Evolutionary conservation across 1,140 invertebrate species (phyloP).

Genomic region (Daktulosphaira vitifoliae): DNA sequence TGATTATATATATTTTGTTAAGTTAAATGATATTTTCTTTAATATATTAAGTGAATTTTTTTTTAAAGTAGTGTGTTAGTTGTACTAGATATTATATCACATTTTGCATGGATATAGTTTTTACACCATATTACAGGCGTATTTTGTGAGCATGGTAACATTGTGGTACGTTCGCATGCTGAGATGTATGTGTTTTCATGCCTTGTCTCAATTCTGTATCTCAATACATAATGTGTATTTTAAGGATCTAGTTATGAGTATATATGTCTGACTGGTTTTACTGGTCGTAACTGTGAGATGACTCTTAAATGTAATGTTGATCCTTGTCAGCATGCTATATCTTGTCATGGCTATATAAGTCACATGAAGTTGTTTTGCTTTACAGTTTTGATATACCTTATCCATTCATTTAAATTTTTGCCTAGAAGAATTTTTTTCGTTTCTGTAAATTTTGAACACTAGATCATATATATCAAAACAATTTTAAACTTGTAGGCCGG

Average conservation of each 20-base stretch:
- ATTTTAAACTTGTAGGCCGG: constrained; percentile 25
- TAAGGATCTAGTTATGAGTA: constrained; percentile 51
- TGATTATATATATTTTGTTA: no score
- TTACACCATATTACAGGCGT: constrained; percentile 24
- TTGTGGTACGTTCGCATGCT: constrained; percentile 11
- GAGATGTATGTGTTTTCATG: constrained; percentile 39
- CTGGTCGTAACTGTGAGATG: constrained; percentile 58
- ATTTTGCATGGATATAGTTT: constrained; percentile 15
- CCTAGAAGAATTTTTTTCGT: background rate
- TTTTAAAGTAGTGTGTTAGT: no score
- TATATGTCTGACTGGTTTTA: constrained; percentile 65
- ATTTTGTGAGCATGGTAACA: constrained; percentile 31
- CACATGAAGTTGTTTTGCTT: background rate
- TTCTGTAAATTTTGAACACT: background rate
- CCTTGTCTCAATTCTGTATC: constrained; percentile 53
- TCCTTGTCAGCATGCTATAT: constrained; percentile 50
- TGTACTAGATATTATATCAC: background rate
- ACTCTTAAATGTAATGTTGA: constrained; percentile 50
- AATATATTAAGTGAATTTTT: no score
- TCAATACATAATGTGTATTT: constrained; percentile 45
- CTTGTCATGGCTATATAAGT: constrained; percentile 45
- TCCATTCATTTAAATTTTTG: no score
- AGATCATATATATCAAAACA: background rate
- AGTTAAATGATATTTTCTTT: no score
- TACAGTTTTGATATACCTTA: no score